Base-by-base conservation (phyloP, 2,113 vertebrate genomes). In the Eolophus roseicapilla region DNA sequence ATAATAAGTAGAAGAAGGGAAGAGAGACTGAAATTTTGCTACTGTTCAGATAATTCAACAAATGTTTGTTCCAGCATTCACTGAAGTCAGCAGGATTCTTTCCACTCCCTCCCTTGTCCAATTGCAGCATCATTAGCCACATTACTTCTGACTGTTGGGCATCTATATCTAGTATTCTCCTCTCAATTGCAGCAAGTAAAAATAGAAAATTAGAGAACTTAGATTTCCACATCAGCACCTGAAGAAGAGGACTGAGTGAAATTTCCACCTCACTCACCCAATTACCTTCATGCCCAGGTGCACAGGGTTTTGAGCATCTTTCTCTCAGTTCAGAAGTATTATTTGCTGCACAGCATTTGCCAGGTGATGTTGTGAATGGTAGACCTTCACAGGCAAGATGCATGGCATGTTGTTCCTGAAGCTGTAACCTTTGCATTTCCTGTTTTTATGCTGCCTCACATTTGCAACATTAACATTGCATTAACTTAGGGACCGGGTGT, bases 161-260 rank as follows among this genome's bases (percentile, higher is more conserved):
- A 81, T 73, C 86, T 94, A 88, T 31, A 78, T 64, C 76, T 81
- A 80, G 64, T 68, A 68, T 94, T 94, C 74, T 74, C 90, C 76
- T 93, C 64, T 88, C 82, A 90, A 83, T 88, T 92, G 82, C 62
- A 67, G 90, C 82, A 96, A 94, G 96, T 90, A 90, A 96, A 93
- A 96, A 92, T 59, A 96, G 82, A 94, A 88, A 77, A 94, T 90
- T 88, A 88, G 73, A 83, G 76, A 93, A 88, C 50, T 92, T 69
- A 78, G 55, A 60, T 93, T 83, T 93, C 79, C 60, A 83, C 55
- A 92, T 93, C 52, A 53, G 43, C 85, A 88, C 60, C 63, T 92
- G 67, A 90, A 50, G 60, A 95, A 80, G 50, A 20, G 63, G 52
- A 59, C 43, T 53, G 49, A 88, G 37, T 18, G 12, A 82, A 90